Percentiles rank a stretch among this genome's conserved stretches.
phyloP scores from a whole-genome alignment of 2,888 invertebrate species.

The Drosophila merina region DNA sequence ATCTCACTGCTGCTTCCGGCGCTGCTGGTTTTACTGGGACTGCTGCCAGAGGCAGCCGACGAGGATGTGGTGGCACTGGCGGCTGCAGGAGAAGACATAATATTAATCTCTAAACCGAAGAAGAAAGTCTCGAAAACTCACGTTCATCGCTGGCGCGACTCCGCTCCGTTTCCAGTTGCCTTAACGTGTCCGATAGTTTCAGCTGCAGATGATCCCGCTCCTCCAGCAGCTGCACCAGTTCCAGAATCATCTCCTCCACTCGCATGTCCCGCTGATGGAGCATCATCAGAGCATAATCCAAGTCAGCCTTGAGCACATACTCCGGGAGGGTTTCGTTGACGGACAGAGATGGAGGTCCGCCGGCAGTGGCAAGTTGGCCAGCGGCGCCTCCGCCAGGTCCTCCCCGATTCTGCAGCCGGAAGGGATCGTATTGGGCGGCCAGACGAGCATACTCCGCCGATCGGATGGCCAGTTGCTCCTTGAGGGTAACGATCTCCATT shows the following conservation, averaged over 20 bases:
- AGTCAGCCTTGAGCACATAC: constrained; percentile 86
- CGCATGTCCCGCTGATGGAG: constrained; percentile 93
- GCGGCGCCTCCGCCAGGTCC: constrained; percentile 17
- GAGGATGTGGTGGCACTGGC: constrained; percentile 13
- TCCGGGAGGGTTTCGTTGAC: constrained; percentile 44
- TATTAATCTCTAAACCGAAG: background rate
- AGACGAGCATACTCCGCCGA: constrained; percentile 86
- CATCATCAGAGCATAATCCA: constrained; percentile 93
- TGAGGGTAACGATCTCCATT: constrained; percentile 89
- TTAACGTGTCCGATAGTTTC: constrained; percentile 91
- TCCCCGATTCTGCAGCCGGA: constrained; percentile 77
- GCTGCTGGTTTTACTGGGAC: constrained; percentile 44
- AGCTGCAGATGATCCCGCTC: constrained; percentile 94
- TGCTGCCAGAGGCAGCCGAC: constrained; percentile 32
- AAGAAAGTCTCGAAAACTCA: constrained; percentile 52
- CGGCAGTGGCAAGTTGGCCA: constrained; percentile 2
- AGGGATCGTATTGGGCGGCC: constrained; percentile 84
- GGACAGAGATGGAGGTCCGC: constrained; percentile 27
- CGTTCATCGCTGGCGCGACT: constrained; percentile 61
- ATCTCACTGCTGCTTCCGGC: constrained; percentile 42
- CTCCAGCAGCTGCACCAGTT: constrained; percentile 92
- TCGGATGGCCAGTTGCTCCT: constrained; percentile 87
- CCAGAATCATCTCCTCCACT: constrained; percentile 93
- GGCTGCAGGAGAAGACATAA: background rate
- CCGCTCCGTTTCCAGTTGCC: constrained; percentile 88